These are phyloP conservation scores for Colinus virginianus DNA, from an alignment of 2,113 vertebrate species.

Conservation along the genomic window DNA sequence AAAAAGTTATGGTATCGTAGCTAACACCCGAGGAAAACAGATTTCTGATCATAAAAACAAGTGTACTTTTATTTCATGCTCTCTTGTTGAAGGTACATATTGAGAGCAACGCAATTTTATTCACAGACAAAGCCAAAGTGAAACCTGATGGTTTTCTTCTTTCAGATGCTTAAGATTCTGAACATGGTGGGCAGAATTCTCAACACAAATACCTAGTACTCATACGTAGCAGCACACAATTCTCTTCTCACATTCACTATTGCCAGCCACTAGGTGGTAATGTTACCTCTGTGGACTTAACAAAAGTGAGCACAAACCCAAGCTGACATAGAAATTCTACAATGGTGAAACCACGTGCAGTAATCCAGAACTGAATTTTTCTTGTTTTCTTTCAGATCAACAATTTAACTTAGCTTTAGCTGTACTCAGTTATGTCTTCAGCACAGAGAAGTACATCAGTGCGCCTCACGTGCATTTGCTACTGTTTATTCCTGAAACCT, in stretches of 20 bases:
- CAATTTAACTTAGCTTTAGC: not conserved
- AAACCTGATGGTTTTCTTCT: not conserved
- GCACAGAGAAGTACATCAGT: not conserved
- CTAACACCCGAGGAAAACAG: not conserved
- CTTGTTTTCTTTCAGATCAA: not conserved
- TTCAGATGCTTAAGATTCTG: not conserved
- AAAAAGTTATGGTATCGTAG: not conserved
- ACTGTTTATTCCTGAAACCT: not conserved
- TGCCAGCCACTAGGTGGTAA: slow-evolving; percentile 61
- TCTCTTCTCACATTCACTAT: not conserved
- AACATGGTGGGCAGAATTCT: not conserved
- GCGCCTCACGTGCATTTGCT: not conserved
- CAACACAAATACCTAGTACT: not conserved
- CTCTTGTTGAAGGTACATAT: not conserved
- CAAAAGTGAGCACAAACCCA: not conserved
- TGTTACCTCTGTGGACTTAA: slow-evolving; percentile 10
- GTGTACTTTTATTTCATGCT: not conserved
- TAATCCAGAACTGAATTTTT: not conserved
- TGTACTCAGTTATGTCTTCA: not conserved
- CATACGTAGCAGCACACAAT: fast-evolving
- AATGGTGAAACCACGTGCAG: not conserved
- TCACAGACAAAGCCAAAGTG: not conserved
- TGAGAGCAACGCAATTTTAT: fast-evolving
- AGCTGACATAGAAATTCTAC: not conserved
- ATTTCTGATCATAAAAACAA: not conserved